Conservation (phyloP, 2,888 invertebrate genomes). For the Aleiodes leptofemur region DNA sequence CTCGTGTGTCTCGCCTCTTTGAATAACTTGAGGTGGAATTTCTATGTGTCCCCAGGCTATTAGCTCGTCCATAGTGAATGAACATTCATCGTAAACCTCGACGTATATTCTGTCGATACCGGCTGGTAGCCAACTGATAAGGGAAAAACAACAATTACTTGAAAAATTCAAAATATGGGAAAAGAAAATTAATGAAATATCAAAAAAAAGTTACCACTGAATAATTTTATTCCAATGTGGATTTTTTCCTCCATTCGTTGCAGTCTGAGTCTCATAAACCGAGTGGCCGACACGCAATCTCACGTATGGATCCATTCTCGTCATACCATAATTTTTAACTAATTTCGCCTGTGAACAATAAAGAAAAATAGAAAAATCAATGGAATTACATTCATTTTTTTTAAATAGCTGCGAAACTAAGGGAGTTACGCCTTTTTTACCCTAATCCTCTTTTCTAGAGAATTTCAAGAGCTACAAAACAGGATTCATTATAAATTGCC, state of each 20-base stretch:
- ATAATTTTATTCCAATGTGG: slow-evolving; percentile 98
- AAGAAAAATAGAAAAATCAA: slow-evolving; percentile 7
- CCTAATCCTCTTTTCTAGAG: too few relatives aligned
- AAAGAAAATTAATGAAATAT: slow-evolving; percentile 13
- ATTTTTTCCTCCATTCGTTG: slow-evolving; percentile 94
- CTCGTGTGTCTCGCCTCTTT: slow-evolving; percentile 90
- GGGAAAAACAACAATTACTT: not conserved
- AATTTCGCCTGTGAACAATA: slow-evolving; percentile 83
- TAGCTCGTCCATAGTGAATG: slow-evolving; percentile 96
- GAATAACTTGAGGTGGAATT: slow-evolving; percentile 87
- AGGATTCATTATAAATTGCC: too few relatives aligned
- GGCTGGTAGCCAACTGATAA: slow-evolving; percentile 85
- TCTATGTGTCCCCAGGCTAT: slow-evolving; percentile 95
- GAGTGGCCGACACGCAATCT: slow-evolving; percentile 94
- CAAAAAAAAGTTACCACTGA: slow-evolving; percentile 82
- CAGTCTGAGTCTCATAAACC: slow-evolving; percentile 97
- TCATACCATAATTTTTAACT: slow-evolving; percentile 95
- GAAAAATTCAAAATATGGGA: not conserved
- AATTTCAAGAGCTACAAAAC: too few relatives aligned
- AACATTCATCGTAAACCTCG: slow-evolving; percentile 98
- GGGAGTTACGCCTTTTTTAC: too few relatives aligned
- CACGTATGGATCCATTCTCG: slow-evolving; percentile 97
- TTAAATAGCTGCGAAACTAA: too few relatives aligned
- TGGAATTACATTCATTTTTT: too few relatives aligned
- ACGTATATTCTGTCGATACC: slow-evolving; percentile 93